phyloP scores from a whole-genome alignment of 2,113 vertebrate genomes.

The Talpa occidentalis region DNA sequence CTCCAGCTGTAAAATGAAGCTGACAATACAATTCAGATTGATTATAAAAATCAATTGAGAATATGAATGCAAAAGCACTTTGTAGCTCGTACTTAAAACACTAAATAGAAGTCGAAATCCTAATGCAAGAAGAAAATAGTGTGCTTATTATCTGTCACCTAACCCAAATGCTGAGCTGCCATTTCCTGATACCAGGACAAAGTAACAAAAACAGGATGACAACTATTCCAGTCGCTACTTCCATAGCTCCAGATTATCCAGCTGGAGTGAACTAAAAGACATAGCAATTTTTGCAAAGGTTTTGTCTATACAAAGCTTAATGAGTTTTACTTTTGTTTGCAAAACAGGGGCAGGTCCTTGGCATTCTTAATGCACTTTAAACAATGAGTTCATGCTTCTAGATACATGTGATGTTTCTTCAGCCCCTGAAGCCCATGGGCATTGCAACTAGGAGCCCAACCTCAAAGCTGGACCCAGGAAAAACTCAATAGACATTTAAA shows the following conservation, averaged over 20 bases:
- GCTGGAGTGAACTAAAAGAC: background rate
- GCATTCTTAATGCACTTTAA: background rate
- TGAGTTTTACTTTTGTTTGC: background rate
- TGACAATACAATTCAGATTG: background rate
- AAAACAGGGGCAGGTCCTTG: background rate
- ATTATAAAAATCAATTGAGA: background rate
- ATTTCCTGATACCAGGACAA: background rate
- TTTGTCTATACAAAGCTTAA: background rate
- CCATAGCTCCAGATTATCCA: background rate
- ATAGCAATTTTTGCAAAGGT: background rate
- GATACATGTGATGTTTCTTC: background rate
- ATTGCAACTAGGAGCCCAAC: background rate
- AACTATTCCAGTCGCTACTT: background rate
- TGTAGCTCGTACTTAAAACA: background rate
- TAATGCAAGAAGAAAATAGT: background rate
- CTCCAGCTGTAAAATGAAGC: background rate
- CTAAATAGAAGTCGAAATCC: background rate
- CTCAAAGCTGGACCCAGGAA: background rate
- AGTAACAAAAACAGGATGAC: background rate
- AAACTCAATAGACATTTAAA: background rate
- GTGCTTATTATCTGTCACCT: background rate
- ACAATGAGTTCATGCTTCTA: background rate
- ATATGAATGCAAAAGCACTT: background rate
- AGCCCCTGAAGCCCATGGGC: background rate
- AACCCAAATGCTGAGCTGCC: background rate